Evolutionary conservation across 1,140 invertebrate species (phyloP), one percentile per base, ranked within the genome.

Genomic region (Drosophila elegans): DNA sequence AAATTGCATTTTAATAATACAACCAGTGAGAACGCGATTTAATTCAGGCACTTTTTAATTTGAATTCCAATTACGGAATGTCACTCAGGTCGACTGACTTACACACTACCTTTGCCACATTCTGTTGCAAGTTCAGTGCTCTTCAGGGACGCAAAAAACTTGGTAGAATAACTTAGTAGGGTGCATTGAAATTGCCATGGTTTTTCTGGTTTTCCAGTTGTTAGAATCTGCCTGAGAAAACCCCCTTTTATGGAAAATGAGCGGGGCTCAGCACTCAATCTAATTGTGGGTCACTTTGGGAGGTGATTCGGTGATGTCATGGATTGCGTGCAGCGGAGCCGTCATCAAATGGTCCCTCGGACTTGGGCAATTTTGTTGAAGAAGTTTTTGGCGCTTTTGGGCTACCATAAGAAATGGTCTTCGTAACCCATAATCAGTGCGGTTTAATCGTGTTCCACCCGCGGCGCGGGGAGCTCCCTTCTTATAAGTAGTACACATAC

Each of bases 291-390:
- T 42, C 39, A 45, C 27, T 73, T 55, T 5, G 48, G 36, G 29
- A 49, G 48, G 48, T 54, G 61, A 42, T 49, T 59, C 62, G 77
- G 64, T 91, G 90, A 91, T 81, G 90, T 91, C 81, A 91, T 91
- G 69, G 82, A 91, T 91, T 86, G 90, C 90, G 90, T 91, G 90
- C 82, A 75, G 34, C 45, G 34, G 46, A 56, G 52, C 71, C 89
- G 89, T 91, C 89, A 91, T 89, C 78, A 91, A 78, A 78, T 72
- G 69, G 81, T 54, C 67, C 29, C n/a, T 49, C 53, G 55, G 38
- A 66, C 45, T 53, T 42, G 72, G 54, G 56, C 41, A 72, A 79
- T 72, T 68, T 69, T 44, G 60, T 49, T 55, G 74, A 57, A 77
- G 63, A 56, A 39, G 57, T 74, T 74, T 77, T 77, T 67, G 49